Evolutionary conservation across 2,797 vertebrate species (phyloP).

Genomic region (Malacoraja senta): DNA sequence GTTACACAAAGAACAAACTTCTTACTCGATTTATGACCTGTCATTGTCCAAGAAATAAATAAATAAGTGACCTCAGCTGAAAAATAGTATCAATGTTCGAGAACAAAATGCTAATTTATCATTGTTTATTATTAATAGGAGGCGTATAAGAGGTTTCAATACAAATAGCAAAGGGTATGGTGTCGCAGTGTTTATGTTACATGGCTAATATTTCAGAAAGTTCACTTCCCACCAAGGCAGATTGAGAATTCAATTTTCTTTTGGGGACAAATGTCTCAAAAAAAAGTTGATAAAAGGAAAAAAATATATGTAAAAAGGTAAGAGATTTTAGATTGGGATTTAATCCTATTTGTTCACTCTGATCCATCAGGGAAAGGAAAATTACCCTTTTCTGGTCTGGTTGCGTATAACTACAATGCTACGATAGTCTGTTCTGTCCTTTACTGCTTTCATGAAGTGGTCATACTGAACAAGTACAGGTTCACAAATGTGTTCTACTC

Average conservation of each 20-base stretch:
- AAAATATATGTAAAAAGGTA: too few species aligned
- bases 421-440: not conserved
- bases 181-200: not conserved
- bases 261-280: not conserved
- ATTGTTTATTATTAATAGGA: conserved; percentile 33
- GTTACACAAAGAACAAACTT: conserved; percentile 10
- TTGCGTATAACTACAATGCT: not conserved
- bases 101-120: conserved; percentile 31
- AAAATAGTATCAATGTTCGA: conserved; percentile 11
- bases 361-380: not conserved
- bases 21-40: conserved; percentile 19
- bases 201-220: not conserved
- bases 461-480: not conserved
- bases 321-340: too few species aligned
- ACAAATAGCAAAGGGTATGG: not conserved
- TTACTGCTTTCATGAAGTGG: not conserved
- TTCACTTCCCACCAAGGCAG: not conserved
- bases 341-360: not conserved
- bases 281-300: too few species aligned
- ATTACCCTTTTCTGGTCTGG: not conserved
- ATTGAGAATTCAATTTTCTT: conserved; percentile 12
- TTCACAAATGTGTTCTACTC: not conserved
- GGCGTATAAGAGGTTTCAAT: not conserved
- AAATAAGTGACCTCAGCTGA: not conserved
- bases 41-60: conserved; percentile 32